Evolutionary conservation across 2,113 vertebrate genomes (phyloP), one percentile per base, ranked within the genome.

Genomic region (Anoplopoma fimbria): DNA sequence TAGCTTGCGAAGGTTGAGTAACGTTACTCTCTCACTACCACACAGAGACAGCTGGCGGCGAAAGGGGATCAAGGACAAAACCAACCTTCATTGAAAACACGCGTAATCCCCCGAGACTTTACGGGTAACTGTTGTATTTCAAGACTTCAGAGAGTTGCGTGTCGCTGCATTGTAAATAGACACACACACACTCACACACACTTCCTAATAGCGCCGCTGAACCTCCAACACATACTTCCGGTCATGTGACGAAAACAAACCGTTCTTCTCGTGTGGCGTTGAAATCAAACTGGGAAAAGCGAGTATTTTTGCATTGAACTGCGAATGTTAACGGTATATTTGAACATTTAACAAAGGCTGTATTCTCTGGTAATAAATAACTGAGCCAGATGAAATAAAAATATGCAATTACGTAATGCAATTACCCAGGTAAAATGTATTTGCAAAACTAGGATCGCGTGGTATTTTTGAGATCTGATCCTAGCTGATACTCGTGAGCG

Each of bases 231-330:
- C 45, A 36, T 9, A 77, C 80, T 95, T 95, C 95, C 94, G 29
- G 88, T 94, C 95, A 96, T 82, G 84, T 96, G 95, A 90, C 81
- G 36, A 94, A 92, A 95, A 94, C 93, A 95, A 93, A 84, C 65
- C 75, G 4, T 23, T 82, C 72, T 13, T 68, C 42, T 61, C n/a
- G 60, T 71, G 77, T 4, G 76, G 78, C 34, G n/a, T 83, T 71
- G 1, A 80, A 0, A 1, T 9, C 7, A n/a, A 25, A 64, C 21
- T 6, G 13, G 34, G 42, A 29, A 13, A 72, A 58, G n/a, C 1
- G 2, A 1, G 0, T 0, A 21, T 6, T 45, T n/a, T 58, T 27
- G 25, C 15, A 2, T 58, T 58, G 1, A 14, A 15, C 55, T 58
- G 21, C 8, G 21, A 51, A 51, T 51, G 23, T 9, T 8, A 47